These are phyloP conservation scores for Meghimatium bilineatum DNA, from an alignment of 2,888 invertebrate species.

Conservation along the genomic window DNA sequence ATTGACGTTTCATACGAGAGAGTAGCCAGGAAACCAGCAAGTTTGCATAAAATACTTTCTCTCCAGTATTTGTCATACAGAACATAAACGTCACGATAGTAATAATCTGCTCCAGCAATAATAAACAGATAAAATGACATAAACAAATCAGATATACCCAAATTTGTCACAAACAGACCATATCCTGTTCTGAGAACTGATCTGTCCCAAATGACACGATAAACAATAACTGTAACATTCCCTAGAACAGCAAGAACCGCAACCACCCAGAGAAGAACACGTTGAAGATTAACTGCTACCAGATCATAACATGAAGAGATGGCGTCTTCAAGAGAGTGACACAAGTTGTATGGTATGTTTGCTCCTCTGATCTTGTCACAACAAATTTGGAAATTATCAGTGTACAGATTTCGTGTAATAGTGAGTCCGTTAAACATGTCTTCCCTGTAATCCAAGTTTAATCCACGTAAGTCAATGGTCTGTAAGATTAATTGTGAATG, in stretches of 20 bases:
- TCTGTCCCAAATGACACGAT: slow-evolving; percentile 58
- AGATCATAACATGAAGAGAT: slow-evolving; percentile 58
- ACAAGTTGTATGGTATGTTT: slow-evolving; percentile 7
- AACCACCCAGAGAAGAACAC: slow-evolving; percentile 38
- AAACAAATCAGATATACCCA: slow-evolving; percentile 55
- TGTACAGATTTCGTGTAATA: background rate
- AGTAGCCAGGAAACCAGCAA: slow-evolving; percentile 4
- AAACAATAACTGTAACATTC: slow-evolving; percentile 54
- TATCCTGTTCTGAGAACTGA: slow-evolving; percentile 38
- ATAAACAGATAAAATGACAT: slow-evolving; percentile 62
- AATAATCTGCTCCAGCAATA: slow-evolving; percentile 56
- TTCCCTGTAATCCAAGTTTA: background rate
- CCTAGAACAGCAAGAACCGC: slow-evolving; percentile 57
- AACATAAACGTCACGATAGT: slow-evolving; percentile 43
- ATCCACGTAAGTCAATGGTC: slow-evolving; percentile 15
- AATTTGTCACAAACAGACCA: slow-evolving; percentile 32
- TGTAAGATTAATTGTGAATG: background rate
- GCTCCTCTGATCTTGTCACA: slow-evolving; percentile 19
- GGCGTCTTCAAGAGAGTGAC: slow-evolving; percentile 52
- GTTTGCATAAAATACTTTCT: background rate
- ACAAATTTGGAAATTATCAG: slow-evolving; percentile 13
- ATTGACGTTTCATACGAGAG: slow-evolving; percentile 18
- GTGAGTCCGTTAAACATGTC: slow-evolving; percentile 12
- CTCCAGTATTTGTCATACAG: slow-evolving; percentile 1
- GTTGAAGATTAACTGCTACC: slow-evolving; percentile 51